Evolutionary conservation across 2,113 vertebrate species (phyloP), one percentile per base, ranked within the genome.

Genomic region (Rattus norvegicus): DNA sequence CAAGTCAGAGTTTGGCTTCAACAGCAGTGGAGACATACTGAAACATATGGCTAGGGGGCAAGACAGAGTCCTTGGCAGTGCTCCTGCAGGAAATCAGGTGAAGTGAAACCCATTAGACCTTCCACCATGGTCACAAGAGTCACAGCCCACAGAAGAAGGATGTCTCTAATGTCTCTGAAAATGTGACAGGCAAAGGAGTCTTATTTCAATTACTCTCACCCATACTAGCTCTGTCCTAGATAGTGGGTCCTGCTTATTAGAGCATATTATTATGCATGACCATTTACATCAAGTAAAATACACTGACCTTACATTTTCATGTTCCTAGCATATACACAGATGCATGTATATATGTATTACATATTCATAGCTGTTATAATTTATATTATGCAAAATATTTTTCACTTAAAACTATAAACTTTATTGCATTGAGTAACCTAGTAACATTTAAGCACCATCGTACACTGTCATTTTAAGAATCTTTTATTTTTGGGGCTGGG

Each of bases 1-100:
- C 97, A 92, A 89, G 5, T 94, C 96, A n/a, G 92, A 95, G 92
- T 94, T 95, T 97, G 97, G 97, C 97, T 96, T 95, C 92, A 17
- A 86, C 28, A 86, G 94, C 92, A 69, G 92, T n/a, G 92, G 92
- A 97, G 93, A 97, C 91, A 92, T 36, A 93, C 61, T 2, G 93
- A 86, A 93, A 70, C 96, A 95, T 95, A 95, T 92, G 96, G 92
- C 93, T 47, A 22, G 22, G 94, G 89, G 76, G 69, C 39, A 43
- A 54, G 20, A 26, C 0, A 12, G 67, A 75, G 86, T 83, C 95
- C 91, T 97, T 96, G 96, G 92, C 89, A 19, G 14, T 2, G 26
- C 20, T 92, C 79, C 92, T 28, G 77, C 79, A 0, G 88, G 59
- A 81, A 93, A 19, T 56, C 92, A 96, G 90, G 90, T 73, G 93